Evolutionary conservation across 2,797 vertebrate species (phyloP).

Genomic region (Cichlasoma orientale): DNA sequence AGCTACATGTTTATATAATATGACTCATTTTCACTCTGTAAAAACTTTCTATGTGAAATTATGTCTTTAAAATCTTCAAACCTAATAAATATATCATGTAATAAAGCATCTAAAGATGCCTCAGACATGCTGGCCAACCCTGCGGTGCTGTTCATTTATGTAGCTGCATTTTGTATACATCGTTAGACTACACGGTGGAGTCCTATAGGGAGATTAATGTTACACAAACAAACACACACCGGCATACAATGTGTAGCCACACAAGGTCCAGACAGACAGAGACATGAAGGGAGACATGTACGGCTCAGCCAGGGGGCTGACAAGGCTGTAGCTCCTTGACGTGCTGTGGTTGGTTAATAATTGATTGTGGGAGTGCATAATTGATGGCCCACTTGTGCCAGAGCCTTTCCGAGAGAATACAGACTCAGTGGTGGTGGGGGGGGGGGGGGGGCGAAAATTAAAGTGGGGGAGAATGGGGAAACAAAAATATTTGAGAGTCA

Average conservation of each 20-base stretch:
- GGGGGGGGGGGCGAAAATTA: neutral
- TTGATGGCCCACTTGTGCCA: slow-evolving; percentile 76
- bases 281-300: slow-evolving; percentile 49
- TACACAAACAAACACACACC: slow-evolving; percentile 33
- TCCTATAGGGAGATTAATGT: slow-evolving; percentile 56
- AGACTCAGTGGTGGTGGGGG: slow-evolving; percentile 26
- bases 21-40: neutral
- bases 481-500: neutral
- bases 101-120: neutral
- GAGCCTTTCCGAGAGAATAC: slow-evolving; percentile 58
- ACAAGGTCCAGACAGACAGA: slow-evolving; percentile 35
- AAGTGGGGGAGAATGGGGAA: neutral
- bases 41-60: neutral
- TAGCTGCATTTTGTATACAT: slow-evolving; percentile 35
- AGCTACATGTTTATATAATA: neutral
- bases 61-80: neutral
- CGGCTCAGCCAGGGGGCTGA: slow-evolving; percentile 62
- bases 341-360: slow-evolving; percentile 77
- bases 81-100: neutral
- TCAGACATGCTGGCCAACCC: slow-evolving; percentile 30
- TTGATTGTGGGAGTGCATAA: slow-evolving; percentile 78
- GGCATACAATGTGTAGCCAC: slow-evolving; percentile 34
- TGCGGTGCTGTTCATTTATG: slow-evolving; percentile 39
- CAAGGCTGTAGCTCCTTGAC: slow-evolving; percentile 67
- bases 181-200: slow-evolving; percentile 9